Percentiles rank a stretch among this genome's conserved stretches.
Conservation (phyloP, 37 sponge, comb jelly and placozoan genomes). For the Cliona cf. orientalis region DNA sequence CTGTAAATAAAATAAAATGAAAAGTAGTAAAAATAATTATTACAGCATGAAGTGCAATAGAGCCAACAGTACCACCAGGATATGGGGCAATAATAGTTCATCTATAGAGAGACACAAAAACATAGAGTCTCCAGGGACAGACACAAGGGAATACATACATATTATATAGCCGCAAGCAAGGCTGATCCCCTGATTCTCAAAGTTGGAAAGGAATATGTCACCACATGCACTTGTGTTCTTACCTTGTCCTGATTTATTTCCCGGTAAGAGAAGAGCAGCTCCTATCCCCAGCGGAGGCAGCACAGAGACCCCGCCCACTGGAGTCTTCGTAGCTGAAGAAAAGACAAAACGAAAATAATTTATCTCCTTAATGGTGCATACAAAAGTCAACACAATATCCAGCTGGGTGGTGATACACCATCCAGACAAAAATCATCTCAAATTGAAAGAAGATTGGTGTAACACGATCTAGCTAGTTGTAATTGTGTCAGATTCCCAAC, state of each 20-base stretch:
- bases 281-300: background rate
- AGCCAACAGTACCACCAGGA: background rate
- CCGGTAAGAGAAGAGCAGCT: background rate
- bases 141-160: background rate
- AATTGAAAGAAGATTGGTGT: too few relatives aligned
- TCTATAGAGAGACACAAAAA: background rate
- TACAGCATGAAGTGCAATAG: background rate
- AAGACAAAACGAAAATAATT: background rate
- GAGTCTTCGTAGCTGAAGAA: constrained; percentile 6
- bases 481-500: too few relatives aligned
- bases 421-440: too few relatives aligned
- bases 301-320: constrained; percentile 11
- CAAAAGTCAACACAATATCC: too few relatives aligned
- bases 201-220: background rate
- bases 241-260: background rate
- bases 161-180: background rate
- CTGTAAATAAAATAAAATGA: background rate
- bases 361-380: too few relatives aligned
- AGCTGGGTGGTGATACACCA: too few relatives aligned
- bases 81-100: background rate
- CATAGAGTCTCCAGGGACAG: background rate
- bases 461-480: too few relatives aligned
- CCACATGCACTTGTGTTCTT: background rate
- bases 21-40: background rate
- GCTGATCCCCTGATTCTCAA: background rate